Conservation (phyloP, 1,140 invertebrate species). For the Drosophila sp. region DNA sequence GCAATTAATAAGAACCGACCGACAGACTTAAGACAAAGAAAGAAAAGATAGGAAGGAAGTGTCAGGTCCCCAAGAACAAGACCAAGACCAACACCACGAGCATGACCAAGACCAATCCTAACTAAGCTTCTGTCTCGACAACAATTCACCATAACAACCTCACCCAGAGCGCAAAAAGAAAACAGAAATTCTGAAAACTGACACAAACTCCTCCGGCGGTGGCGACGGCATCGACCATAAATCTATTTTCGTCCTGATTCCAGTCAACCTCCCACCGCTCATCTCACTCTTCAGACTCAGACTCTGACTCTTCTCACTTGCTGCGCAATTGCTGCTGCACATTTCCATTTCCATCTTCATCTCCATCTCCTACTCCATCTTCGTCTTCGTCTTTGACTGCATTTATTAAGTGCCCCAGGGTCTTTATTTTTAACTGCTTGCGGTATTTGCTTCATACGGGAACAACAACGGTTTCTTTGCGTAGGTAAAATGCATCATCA, state of each 20-base stretch:
- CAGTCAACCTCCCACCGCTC: conserved; percentile 41
- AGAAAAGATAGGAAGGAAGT: conserved; percentile 58
- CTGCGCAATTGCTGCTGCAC: conserved; percentile 63
- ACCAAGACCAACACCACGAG: conserved; percentile 16
- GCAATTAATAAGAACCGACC: conserved; percentile 68
- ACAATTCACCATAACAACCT: conserved; percentile 26
- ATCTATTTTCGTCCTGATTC: conserved; percentile 73
- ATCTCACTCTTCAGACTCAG: background rate
- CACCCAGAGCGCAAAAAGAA: conserved; percentile 49
- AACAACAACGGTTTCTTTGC: conserved; percentile 59
- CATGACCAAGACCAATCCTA: conserved; percentile 28
- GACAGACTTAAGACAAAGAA: conserved; percentile 11
- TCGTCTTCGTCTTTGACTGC: conserved; percentile 23
- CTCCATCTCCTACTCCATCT: conserved; percentile 24
- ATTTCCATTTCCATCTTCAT: conserved; percentile 15
- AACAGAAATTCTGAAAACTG: conserved; percentile 43
- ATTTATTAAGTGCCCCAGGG: conserved; percentile 56
- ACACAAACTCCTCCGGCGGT: conserved; percentile 55
- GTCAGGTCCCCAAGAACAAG: conserved; percentile 17
- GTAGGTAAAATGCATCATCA: conserved; percentile 63
- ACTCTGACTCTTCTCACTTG: conserved; percentile 45
- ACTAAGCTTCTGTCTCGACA: conserved; percentile 26
- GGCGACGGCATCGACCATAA: conserved; percentile 72
- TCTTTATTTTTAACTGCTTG: conserved; percentile 74
- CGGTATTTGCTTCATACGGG: conserved; percentile 9